Conservation (phyloP, 2,888 invertebrate species). For the Crepidodera aurea region DNA sequence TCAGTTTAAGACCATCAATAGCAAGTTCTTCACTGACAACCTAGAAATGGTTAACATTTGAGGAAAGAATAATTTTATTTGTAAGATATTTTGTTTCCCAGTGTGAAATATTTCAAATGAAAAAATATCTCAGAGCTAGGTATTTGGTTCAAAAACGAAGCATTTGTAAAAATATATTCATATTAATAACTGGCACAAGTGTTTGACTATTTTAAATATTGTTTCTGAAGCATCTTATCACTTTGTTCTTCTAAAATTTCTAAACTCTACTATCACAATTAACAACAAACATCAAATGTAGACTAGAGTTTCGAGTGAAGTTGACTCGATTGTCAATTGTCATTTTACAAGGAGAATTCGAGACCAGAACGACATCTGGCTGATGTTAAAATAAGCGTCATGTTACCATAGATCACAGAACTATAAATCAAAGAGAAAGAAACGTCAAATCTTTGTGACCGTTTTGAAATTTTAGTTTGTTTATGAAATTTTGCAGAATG, state of each 20-base stretch:
- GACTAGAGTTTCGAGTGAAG: constrained; percentile 30
- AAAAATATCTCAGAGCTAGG: not conserved
- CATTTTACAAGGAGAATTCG: constrained; percentile 2
- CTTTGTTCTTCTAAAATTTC: constrained; percentile 39
- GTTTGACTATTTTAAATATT: constrained; percentile 30
- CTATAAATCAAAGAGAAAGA: not conserved
- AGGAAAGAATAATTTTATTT: too few species aligned
- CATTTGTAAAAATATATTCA: constrained; percentile 24
- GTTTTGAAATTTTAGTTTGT: not conserved
- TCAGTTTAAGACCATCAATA: too few species aligned
- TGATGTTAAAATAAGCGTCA: constrained; percentile 2
- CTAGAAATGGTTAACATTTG: too few species aligned
- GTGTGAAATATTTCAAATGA: not conserved
- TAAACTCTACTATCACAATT: constrained; percentile 55
- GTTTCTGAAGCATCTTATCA: constrained; percentile 39
- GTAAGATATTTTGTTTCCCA: not conserved
- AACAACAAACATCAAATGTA: constrained; percentile 53
- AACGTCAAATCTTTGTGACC: not conserved
- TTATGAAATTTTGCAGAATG: not conserved
- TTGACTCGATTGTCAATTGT: constrained; percentile 28
- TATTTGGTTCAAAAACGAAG: constrained; percentile 16
- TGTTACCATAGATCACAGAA: constrained; percentile 1
- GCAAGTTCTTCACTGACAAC: too few species aligned
- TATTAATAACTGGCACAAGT: constrained; percentile 37
- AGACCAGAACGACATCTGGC: constrained; percentile 1